Base-by-base conservation (phyloP, 2,113 vertebrate genomes). In the Cygnus atratus region DNA sequence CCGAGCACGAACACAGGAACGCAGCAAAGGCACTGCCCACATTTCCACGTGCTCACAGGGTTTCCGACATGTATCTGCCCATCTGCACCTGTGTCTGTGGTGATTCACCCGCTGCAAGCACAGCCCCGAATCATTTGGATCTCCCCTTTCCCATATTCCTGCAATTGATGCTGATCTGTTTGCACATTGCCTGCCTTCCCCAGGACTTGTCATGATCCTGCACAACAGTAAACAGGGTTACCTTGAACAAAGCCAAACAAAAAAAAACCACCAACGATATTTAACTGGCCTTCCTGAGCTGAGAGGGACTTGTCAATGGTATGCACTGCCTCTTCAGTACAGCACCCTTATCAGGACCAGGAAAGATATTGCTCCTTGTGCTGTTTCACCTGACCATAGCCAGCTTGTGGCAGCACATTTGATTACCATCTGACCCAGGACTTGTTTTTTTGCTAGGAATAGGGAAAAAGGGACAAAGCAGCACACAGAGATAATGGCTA, bases 81-180 rank as follows among this genome's bases (percentile, higher is more conserved):
- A 90, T 48, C 82, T 86, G 54, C 21, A 93, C 52, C 95, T 35
- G 25, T 85, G 84, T 43, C 82, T 67, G n/a, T 11, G 62, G 62
- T 93, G 86, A 91, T 50, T 95, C 95, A 93, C 41, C 35, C 52
- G 66, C 57, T 28, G 77, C 74, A 95, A 94, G 58, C 37, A 25
- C 39, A 1, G 59, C 66, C 65, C 35, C 8, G 7, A 35, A 88
- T 46, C 9, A 1, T 1, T 76, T 74, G 28, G n/a, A 66, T 77
- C 58, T 92, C 63, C 66, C 48, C 31, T 55, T 44, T 52, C 84
- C 70, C 0, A 0, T 66, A 54, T 44, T 62, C 62, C 70, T 55
- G 62, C 4, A 3, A 24, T 5, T 70, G 54, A 6, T 16, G 71
- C 19, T 54, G 2, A 72, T 76, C 52, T 35, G 3, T 20, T 24